A percentile compares a stretch with the other conserved stretches of the same genome.
phyloP scores from a whole-genome alignment of 2,797 vertebrate species.

The Pipistrellus nathusii region DNA sequence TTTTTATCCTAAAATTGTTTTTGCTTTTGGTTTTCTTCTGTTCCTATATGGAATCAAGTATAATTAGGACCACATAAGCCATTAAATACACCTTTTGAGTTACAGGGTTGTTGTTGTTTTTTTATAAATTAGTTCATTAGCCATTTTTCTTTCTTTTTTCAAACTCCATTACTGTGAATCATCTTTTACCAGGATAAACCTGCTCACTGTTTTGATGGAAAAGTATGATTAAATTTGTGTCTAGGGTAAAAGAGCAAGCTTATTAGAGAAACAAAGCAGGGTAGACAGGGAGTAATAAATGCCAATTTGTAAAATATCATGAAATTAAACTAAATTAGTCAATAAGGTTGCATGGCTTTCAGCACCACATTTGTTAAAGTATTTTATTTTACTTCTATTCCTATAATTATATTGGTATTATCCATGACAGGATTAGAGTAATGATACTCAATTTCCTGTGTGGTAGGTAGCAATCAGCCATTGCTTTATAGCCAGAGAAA shows the following conservation, averaged over 20 bases:
- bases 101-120: not conserved
- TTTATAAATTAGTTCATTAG: not conserved
- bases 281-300: not conserved
- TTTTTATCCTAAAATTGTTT: not conserved
- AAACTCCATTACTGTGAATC: not conserved
- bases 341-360: conserved; percentile 19
- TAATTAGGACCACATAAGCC: conserved; percentile 28
- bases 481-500: not conserved
- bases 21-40: not conserved
- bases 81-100: conserved; percentile 31
- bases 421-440: not conserved
- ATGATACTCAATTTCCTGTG: conserved; percentile 52
- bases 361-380: conserved; percentile 21
- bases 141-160: not conserved
- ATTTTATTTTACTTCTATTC: conserved; percentile 26
- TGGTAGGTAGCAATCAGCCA: not conserved
- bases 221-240: not conserved
- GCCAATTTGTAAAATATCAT: conserved; percentile 52
- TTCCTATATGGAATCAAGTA: not conserved
- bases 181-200: conserved; percentile 1
- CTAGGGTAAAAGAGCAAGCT: not conserved
- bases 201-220: not conserved
- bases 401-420: conserved; percentile 42
- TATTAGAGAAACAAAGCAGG: not conserved
- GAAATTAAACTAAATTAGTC: conserved; percentile 60